These are phyloP conservation scores for Apis cerana DNA, from an alignment of 1,140 invertebrate genomes.

Conservation along the genomic window DNA sequence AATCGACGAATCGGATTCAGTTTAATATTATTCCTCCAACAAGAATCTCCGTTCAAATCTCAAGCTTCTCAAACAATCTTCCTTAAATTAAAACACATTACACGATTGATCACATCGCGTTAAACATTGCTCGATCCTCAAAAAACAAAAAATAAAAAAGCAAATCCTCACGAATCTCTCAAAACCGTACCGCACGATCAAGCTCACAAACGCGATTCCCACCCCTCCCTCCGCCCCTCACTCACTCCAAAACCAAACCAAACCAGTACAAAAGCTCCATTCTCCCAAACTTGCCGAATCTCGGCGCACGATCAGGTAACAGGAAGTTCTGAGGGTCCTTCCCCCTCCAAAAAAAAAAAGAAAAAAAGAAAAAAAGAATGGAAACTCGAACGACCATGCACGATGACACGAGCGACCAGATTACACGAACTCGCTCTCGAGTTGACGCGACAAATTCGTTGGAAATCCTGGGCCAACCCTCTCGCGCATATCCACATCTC, in stretches of 20 bases:
- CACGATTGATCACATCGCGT: too few species aligned
- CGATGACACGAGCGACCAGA: constrained; percentile 15
- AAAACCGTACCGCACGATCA: too few species aligned
- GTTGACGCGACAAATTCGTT: constrained; percentile 19
- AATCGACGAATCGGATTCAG: too few species aligned
- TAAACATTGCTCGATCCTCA: too few species aligned
- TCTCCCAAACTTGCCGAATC: background rate
- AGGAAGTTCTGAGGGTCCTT: background rate
- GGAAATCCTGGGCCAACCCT: background rate
- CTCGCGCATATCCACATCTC: background rate
- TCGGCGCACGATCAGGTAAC: background rate
- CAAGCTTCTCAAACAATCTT: background rate
- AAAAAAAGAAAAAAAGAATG: background rate
- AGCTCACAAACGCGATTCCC: too few species aligned
- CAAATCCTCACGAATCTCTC: too few species aligned
- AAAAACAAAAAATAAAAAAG: too few species aligned
- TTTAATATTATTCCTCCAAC: too few species aligned
- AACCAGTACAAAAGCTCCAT: too few species aligned
- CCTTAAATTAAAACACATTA: too few species aligned
- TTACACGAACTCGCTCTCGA: constrained; percentile 8
- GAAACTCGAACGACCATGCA: background rate
- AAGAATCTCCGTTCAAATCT: background rate
- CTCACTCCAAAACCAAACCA: too few species aligned
- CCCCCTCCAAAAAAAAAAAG: background rate
- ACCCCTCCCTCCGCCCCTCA: too few species aligned